Percentiles rank a stretch among this genome's conserved stretches.
These are phyloP conservation scores for Aleiodes sp. DNA, from an alignment of 1,140 invertebrate genomes.

Conservation along the genomic window DNA sequence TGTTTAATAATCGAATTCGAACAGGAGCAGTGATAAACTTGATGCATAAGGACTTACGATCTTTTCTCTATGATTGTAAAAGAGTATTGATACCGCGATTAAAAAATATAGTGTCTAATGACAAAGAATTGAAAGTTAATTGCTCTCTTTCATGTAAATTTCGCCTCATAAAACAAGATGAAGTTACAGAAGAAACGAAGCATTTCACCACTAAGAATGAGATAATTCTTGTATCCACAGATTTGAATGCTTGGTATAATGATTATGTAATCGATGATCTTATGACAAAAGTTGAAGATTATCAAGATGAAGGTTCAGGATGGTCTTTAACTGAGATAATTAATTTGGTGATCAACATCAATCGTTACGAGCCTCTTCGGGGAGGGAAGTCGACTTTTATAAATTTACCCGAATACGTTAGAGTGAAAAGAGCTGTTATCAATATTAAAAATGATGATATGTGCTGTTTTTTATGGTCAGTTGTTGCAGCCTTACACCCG, in stretches of 20 bases:
- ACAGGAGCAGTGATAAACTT: neutral
- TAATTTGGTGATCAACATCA: constrained; percentile 33
- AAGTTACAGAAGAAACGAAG: neutral
- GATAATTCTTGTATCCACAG: neutral
- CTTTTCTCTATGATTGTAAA: neutral
- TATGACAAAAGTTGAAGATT: constrained; percentile 30
- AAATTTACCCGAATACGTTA: constrained; percentile 31
- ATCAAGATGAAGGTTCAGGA: no score
- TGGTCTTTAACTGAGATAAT: constrained; percentile 35
- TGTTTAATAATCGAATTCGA: neutral
- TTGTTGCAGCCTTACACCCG: constrained; percentile 18
- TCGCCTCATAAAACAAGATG: neutral
- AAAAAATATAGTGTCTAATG: neutral
- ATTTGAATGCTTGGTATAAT: constrained; percentile 16
- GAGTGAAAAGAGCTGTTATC: constrained; percentile 38
- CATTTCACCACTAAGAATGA: neutral
- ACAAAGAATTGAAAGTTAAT: neutral
- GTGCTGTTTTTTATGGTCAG: constrained; percentile 22
- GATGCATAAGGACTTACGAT: neutral
- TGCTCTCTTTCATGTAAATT: neutral
- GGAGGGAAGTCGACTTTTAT: constrained; percentile 25
- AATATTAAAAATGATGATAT: constrained; percentile 17
- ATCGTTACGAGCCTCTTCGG: neutral
- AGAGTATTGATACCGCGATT: neutral
- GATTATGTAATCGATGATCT: constrained; percentile 18